phyloP scores from a whole-genome alignment of 2,113 vertebrate species.

The Nannospalax galili region DNA sequence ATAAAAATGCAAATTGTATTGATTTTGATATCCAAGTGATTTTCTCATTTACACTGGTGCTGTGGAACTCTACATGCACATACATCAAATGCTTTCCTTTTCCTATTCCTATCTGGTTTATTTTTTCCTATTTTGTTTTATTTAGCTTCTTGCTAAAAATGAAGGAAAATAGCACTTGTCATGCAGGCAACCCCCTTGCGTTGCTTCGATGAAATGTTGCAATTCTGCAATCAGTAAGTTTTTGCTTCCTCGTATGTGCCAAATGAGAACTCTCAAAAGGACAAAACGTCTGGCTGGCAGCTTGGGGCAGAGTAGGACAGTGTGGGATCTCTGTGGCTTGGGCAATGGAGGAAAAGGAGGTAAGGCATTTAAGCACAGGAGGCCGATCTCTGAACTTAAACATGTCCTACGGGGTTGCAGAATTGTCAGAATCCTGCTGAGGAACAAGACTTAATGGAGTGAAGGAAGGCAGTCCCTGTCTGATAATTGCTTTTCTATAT shows the following conservation, averaged over 20 bases:
- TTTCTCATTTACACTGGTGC: not conserved
- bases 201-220: conserved; percentile 45
- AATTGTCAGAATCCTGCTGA: conserved; percentile 34
- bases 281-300: conserved; percentile 50
- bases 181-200: not conserved
- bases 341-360: not conserved
- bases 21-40: not conserved
- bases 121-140: not conserved
- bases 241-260: conserved; percentile 35
- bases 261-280: conserved; percentile 43
- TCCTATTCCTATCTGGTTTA: not conserved
- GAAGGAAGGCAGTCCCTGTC: not conserved
- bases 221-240: conserved; percentile 9
- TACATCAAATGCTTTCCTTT: not conserved
- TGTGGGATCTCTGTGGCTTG: not conserved
- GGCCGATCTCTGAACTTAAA: conserved; percentile 47
- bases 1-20: not conserved
- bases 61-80: not conserved
- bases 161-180: not conserved
- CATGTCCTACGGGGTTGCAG: not conserved
- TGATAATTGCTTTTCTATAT: conserved; percentile 35
- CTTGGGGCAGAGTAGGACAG: not conserved
- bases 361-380: not conserved
- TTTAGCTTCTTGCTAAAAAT: not conserved
- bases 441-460: conserved; percentile 7